Evolutionary conservation across 30 jellyfish, hydroid and myxozoan species (phyloP).

Genomic region (Nemopilema nomurai): DNA sequence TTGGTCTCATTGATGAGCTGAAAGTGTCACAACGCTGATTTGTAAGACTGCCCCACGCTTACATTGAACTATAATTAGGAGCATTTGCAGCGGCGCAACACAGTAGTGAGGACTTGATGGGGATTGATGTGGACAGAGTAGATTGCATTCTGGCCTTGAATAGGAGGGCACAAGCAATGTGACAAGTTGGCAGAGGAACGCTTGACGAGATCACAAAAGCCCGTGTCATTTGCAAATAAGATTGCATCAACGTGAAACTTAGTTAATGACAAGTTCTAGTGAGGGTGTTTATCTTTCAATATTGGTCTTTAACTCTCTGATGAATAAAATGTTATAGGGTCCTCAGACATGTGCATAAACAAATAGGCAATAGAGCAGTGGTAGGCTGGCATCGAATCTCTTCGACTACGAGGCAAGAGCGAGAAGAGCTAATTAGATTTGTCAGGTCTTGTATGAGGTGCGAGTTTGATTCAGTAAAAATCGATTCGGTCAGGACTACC

Average conservation of each 20-base stretch:
- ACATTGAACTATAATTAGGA: background rate
- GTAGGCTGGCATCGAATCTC: too few species aligned
- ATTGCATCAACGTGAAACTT: constrained; percentile 4
- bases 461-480: too few species aligned
- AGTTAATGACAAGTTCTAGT: constrained; percentile 3
- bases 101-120: constrained; percentile 34
- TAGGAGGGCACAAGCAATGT: constrained; percentile 29
- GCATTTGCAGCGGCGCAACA: background rate
- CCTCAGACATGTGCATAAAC: background rate
- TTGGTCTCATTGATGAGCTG: too few species aligned
- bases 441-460: too few species aligned
- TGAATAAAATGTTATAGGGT: too few species aligned
- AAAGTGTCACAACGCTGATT: background rate
- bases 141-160: constrained; percentile 10
- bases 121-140: background rate
- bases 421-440: too few species aligned
- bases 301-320: too few species aligned
- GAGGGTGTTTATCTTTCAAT: background rate
- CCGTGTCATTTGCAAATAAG: background rate
- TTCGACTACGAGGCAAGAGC: too few species aligned
- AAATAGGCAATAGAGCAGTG: too few species aligned
- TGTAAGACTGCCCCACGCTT: background rate
- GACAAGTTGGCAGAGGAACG: constrained; percentile 28
- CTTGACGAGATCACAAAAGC: constrained; percentile 7
- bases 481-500: too few species aligned